Percentiles rank a stretch among this genome's conserved stretches.
These are phyloP conservation scores for Myxocyprinus asiaticus DNA, from an alignment of 2,113 vertebrate genomes.

Conservation along the genomic window DNA sequence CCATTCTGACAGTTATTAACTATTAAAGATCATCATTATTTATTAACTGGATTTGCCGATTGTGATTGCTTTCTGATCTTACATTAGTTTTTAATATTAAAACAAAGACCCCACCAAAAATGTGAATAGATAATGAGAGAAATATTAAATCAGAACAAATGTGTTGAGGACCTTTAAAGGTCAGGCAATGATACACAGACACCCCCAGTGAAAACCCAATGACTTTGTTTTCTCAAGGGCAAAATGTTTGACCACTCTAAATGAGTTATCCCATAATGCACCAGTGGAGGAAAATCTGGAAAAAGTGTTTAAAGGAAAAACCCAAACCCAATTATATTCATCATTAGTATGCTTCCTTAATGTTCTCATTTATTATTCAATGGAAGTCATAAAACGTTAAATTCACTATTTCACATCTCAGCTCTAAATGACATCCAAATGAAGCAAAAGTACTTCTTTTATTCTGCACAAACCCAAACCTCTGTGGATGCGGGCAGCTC, in stretches of 20 bases:
- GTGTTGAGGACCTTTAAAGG: conserved; percentile 36
- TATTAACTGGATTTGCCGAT: conserved; percentile 17
- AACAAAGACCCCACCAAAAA: conserved; percentile 17
- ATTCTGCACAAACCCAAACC: conserved; percentile 63
- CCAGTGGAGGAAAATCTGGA: conserved; percentile 21
- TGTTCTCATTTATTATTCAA: conserved; percentile 76
- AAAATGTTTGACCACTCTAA: conserved; percentile 47
- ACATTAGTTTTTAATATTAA: conserved; percentile 47
- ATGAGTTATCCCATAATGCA: conserved; percentile 39
- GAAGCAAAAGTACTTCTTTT: conserved; percentile 62
- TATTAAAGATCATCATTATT: conserved; percentile 54
- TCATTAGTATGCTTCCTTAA: conserved; percentile 77
- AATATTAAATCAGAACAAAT: conserved; percentile 33
- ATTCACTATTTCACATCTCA: conserved; percentile 52
- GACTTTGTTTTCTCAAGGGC: conserved; percentile 55
- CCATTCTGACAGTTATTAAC: conserved; percentile 49
- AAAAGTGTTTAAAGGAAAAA: conserved; percentile 54
- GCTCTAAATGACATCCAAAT: conserved; percentile 68
- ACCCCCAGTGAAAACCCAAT: conserved; percentile 32
- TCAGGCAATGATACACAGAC: conserved; percentile 22
- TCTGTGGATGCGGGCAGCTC: conserved; percentile 64
- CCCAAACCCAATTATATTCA: conserved; percentile 76
- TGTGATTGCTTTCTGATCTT: conserved; percentile 32
- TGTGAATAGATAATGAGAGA: conserved; percentile 14
- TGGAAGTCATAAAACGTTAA: conserved; percentile 53